Base-by-base conservation (phyloP, 2,797 vertebrate species). In the Macroramphosus scolopax region DNA sequence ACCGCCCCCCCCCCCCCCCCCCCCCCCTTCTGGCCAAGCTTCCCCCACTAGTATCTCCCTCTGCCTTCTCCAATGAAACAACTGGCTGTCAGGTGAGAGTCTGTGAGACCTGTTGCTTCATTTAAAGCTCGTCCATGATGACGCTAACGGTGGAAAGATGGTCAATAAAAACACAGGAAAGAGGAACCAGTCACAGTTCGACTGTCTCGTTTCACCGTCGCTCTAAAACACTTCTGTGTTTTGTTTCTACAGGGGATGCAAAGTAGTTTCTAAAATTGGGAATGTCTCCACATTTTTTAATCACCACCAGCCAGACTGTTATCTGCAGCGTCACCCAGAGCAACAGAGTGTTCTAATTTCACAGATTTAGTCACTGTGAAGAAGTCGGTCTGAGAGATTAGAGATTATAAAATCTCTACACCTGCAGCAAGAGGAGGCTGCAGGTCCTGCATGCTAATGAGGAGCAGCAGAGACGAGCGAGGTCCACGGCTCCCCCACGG, bases 331-430 rank as follows among this genome's bases (percentile, higher is more conserved):
- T 63, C 53, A 80, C 80, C 76, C 59, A 69, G 47, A 81, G 75
- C 64, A 62, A 61, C 17, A 39, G 32, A 31, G 26, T 63, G 68
- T 57, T 77, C 66, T 69, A 58, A 74, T 82, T 78, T 74, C 50
- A 68, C 47, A 72, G 55, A 62, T 81, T 82, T 69, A 77, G 75
- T 78, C 72, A 80, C 63, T 47, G 51, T 35, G 54, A 68, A 67
- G 25, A 54, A 72, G 47, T 46, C 70, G 51, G 39, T 67, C 63
- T 43, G 50, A 75, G 48, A 77, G 71, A 78, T 77, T 71, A 78
- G 47, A 74, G 71, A 70, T 80, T 62, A 42, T 61, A 56, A 69
- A 51, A 61, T 61, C 20, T 72, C 44, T 46, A 18, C 37, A 80
- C 74, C 67, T 75, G 58, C 49, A 72, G 75, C 63, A 25, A 18